Conservation (phyloP, 2,113 vertebrate genomes). For the Callorhinus ursinus region DNA sequence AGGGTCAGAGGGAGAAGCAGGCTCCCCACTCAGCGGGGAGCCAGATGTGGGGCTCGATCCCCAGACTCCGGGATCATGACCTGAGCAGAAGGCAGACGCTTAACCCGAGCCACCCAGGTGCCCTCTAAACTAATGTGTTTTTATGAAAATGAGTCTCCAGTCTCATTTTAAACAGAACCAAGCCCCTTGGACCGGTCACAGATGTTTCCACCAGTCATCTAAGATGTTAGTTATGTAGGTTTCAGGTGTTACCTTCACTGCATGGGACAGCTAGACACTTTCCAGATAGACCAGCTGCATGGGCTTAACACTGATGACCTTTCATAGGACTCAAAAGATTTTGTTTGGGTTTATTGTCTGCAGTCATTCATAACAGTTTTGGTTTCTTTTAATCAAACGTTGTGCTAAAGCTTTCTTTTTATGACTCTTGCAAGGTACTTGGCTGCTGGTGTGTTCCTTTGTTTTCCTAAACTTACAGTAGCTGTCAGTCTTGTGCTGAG, state of each 20-base stretch:
- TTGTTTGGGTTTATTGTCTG: constrained; percentile 18
- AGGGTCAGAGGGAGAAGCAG: too few relatives aligned
- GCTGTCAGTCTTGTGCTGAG: not conserved
- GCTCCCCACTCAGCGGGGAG: too few relatives aligned
- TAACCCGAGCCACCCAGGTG: too few relatives aligned
- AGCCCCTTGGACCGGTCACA: not conserved
- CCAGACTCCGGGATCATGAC: too few relatives aligned
- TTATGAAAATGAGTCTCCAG: not conserved
- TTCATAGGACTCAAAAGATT: not conserved
- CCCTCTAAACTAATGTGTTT: not conserved
- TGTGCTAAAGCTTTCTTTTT: not conserved
- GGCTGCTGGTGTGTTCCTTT: not conserved
- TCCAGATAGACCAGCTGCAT: not conserved
- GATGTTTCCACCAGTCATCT: not conserved
- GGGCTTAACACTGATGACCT: not conserved
- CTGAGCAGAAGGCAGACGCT: too few relatives aligned
- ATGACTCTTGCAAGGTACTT: not conserved
- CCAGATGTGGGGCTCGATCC: too few relatives aligned
- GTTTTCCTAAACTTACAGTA: constrained; percentile 56
- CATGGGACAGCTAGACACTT: not conserved
- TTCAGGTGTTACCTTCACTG: not conserved
- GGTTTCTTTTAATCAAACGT: not conserved
- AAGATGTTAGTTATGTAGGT: not conserved
- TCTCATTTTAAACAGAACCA: constrained; percentile 21
- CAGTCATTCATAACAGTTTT: not conserved